A percentile compares a stretch with the other conserved stretches of the same genome.
Conservation (phyloP, 2,888 invertebrate species). For the Drosophila neotestacea region DNA sequence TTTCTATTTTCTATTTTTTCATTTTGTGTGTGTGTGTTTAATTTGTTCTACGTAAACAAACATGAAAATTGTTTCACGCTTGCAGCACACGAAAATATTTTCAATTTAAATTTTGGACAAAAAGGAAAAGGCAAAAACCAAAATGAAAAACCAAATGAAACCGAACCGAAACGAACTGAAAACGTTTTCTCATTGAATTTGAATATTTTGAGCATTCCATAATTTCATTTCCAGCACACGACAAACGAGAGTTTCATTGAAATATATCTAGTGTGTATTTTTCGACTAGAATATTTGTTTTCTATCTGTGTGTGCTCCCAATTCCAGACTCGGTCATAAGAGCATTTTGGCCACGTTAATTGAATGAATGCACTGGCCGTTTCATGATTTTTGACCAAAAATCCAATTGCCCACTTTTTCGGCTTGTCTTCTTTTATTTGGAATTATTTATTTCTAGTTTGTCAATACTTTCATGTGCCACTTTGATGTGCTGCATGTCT, state of each 20-base stretch:
- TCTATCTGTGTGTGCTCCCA: conserved; percentile 34
- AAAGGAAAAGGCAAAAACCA: conserved; percentile 44
- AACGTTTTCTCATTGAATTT: conserved; percentile 64
- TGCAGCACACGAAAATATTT: conserved; percentile 75
- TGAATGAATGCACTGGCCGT: conserved; percentile 65
- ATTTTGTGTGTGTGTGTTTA: conserved; percentile 26
- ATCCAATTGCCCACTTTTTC: conserved; percentile 7
- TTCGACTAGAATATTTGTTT: conserved; percentile 26
- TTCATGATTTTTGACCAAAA: conserved; percentile 53
- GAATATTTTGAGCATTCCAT: conserved; percentile 66
- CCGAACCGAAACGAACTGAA: conserved; percentile 31
- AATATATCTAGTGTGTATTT: conserved; percentile 29
- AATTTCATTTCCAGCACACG: conserved; percentile 61
- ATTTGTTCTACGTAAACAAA: conserved; percentile 58
- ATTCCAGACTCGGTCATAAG: conserved; percentile 26
- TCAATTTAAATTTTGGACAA: conserved; percentile 58
- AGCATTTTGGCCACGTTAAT: conserved; percentile 59
- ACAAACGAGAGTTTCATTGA: conserved; percentile 33
- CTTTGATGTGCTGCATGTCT: conserved; percentile 53
- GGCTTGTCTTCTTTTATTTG: neutral
- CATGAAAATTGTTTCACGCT: conserved; percentile 73
- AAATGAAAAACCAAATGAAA: conserved; percentile 29
- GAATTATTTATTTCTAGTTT: conserved; percentile 23
- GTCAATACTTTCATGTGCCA: conserved; percentile 33
- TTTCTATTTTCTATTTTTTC: conserved; percentile 15